Base-by-base conservation (phyloP, 2,888 invertebrate genomes). In the Drosophila pegasa region DNA sequence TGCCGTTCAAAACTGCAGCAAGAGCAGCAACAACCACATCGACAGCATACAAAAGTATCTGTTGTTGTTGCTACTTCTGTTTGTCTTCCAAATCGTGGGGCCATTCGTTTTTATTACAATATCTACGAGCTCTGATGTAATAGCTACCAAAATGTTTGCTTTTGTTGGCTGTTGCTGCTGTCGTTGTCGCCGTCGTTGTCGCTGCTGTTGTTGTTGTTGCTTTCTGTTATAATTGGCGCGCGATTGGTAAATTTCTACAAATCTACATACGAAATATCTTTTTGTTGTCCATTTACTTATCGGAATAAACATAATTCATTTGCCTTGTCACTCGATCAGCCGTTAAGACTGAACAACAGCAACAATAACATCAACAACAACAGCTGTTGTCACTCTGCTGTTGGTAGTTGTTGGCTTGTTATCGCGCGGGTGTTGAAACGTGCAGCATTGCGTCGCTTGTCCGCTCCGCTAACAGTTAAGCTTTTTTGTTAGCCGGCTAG, bases 61-160 rank as follows among this genome's bases (percentile, higher is more conserved):
- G 40, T 58, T 70, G 58, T 68, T 60, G 50, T 35, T 67, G 55
- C 65, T 78, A 76, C 59, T 51, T 47, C 41, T 54, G 59, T 71
- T 58, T 74, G 66, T 78, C 66, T 75, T 75, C 71, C 54, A 40
- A 76, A 71, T 75, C 50, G 76, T 71, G 54, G 70, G 37, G 56
- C 66, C 77, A 71, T 76, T 75, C 77, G 77, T 45, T 75, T 75
- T 82, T 74, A 80, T 83, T 85, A 81, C 82, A 85, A 82, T 85
- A 73, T 71, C 64, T 57, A 69, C 73, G 58, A 61, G 25, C 62
- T 58, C 50, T 87, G 82, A 82, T 75, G 82, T 84, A 82, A 82
- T 62, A 69, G 68, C 50, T 55, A 37, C 66, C 67, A 68, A 65
- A 72, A 58, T 57, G 54, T 54, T 77, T 74, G 54, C 40, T 31